A percentile compares a stretch with the other conserved stretches of the same genome.
Conservation (phyloP, 2,797 vertebrate genomes). For the Anas bernieri region DNA sequence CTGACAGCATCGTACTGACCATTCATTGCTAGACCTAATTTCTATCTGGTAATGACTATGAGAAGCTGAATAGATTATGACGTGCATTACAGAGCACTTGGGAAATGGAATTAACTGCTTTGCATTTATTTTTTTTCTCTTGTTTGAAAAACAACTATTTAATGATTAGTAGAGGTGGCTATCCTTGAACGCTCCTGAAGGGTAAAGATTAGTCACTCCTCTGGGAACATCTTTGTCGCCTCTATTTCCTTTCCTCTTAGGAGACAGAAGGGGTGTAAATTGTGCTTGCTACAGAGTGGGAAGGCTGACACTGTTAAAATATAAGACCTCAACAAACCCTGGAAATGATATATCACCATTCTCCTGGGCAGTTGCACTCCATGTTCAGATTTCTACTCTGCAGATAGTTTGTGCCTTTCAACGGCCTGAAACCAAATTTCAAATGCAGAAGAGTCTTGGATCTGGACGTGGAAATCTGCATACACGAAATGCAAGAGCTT, state of each 20-base stretch:
- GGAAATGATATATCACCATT: conserved; percentile 49
- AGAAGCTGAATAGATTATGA: conserved; percentile 62
- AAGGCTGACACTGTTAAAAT: conserved; percentile 62
- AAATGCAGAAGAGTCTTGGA: not conserved
- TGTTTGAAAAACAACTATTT: conserved; percentile 43
- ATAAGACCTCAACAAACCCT: conserved; percentile 48
- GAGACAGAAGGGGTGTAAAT: conserved; percentile 58
- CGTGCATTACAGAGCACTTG: conserved; percentile 27
- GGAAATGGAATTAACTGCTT: conserved; percentile 58
- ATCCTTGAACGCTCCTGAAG: conserved; percentile 65
- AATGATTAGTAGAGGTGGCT: conserved; percentile 37
- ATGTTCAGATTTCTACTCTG: conserved; percentile 27
- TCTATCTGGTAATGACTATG: conserved; percentile 58
- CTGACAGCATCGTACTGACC: conserved; percentile 66
- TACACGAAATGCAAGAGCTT: not conserved
- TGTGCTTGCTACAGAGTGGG: conserved; percentile 39
- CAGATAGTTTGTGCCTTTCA: conserved; percentile 21
- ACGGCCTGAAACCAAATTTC: conserved; percentile 13
- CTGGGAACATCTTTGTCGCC: conserved; percentile 31
- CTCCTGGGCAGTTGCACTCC: conserved; percentile 37
- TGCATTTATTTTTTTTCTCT: not conserved
- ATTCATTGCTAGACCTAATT: conserved; percentile 62
- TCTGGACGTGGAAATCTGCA: not conserved
- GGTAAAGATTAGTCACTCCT: conserved; percentile 58
- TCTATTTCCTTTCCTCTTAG: conserved; percentile 40